Evolutionary conservation across 2,888 invertebrate species (phyloP), one percentile per base, ranked within the genome.

Genomic region (Tenodera sinensis): DNA sequence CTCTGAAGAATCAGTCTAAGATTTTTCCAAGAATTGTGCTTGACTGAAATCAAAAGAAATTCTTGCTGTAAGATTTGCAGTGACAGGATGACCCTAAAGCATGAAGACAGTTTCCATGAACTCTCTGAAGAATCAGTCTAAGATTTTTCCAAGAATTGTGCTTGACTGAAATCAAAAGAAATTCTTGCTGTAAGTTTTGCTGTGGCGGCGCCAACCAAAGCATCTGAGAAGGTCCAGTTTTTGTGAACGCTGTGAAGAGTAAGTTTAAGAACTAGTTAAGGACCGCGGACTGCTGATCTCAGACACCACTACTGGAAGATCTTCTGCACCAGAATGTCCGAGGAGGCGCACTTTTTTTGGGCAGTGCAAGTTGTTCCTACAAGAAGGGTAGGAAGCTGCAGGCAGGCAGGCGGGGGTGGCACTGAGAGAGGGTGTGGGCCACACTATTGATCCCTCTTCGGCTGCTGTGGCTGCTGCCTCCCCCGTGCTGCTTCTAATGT

Each of bases 391-490:
- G 54, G 85, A 85, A 85, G 47, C 47, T 27, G 14, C 28, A 27
- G 27, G 83, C 83, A 83, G 83, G 84, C 42, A 27, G 84, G 25
- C 42, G 42, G 25, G 84, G 47, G 54, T 84, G 84, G 34, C 25
- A 28, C 28, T 71, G 71, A 82, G 88, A 88, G 71, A 71, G 71
- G 86, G 34, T 27, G 86, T 47, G 84, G 83, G 86, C 89, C 25
- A 84, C 47, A 89, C 90, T 90, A 90, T 90, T 90, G 90, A 90
- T 90, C 90, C 54, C 54, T 89, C 89, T 90, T 90, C 90, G 90
- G 90, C 82, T 71, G 54, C 54, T 71, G 54, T 71, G 54, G 54
- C 54, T 71, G 54, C 54, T 71, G 20, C 54, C 54, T 71, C 54
- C 54, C 54, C 88, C 89, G 83, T 86, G 88, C 83, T 86, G 88